Conservation (phyloP, 2,888 invertebrate species). For the Exocentrus adspersus region DNA sequence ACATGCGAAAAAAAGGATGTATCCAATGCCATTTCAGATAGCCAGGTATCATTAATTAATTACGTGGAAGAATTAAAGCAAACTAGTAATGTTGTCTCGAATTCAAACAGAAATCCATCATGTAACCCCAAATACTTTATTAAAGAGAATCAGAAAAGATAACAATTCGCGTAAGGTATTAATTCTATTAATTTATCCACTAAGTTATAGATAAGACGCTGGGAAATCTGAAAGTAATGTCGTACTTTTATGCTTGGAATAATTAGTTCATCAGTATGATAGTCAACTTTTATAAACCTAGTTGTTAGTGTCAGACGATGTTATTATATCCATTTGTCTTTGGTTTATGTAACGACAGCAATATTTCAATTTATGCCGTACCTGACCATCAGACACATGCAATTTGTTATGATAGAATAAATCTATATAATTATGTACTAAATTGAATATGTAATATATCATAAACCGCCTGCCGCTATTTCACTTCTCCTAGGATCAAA, state of each 20-base stretch:
- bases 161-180: constrained; percentile 25
- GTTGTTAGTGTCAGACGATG: constrained; percentile 33
- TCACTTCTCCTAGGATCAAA: background rate
- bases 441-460: constrained; percentile 32
- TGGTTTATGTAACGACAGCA: constrained; percentile 40
- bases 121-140: constrained; percentile 36
- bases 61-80: constrained; percentile 56
- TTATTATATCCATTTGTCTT: constrained; percentile 40
- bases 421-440: constrained; percentile 34
- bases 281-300: constrained; percentile 27
- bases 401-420: constrained; percentile 41
- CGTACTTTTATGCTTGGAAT: constrained; percentile 22
- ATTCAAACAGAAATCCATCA: background rate
- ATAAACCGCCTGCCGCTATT: constrained; percentile 21
- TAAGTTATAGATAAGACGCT: constrained; percentile 16
- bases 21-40: constrained; percentile 41
- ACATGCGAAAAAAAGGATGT: background rate
- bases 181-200: constrained; percentile 26
- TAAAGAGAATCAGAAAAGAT: constrained; percentile 37
- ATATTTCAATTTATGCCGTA: constrained; percentile 42
- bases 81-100: constrained; percentile 19
- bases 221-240: constrained; percentile 35
- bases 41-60: constrained; percentile 55
- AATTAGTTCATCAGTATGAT: constrained; percentile 17
- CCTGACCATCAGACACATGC: constrained; percentile 37